These are phyloP conservation scores for Dioctria linearis DNA, from an alignment of 2,888 invertebrate species.

Conservation along the genomic window DNA sequence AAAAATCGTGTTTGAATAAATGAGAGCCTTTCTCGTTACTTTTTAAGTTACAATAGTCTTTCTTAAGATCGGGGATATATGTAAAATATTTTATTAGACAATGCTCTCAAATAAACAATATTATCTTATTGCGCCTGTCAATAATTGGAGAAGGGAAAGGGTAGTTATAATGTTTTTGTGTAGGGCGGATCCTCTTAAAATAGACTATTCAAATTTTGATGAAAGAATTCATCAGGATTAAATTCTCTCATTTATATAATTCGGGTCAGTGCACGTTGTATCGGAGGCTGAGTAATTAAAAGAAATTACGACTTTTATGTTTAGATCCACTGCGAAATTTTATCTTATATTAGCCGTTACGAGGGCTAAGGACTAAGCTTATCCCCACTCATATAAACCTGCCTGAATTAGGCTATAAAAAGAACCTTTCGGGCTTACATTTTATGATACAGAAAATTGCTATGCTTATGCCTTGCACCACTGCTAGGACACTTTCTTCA, in stretches of 20 bases:
- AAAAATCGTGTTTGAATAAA: too few relatives aligned
- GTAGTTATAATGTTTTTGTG: too few relatives aligned
- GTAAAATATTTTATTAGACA: too few relatives aligned
- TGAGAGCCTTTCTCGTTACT: too few relatives aligned
- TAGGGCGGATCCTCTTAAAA: too few relatives aligned
- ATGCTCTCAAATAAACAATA: too few relatives aligned
- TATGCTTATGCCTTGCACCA: conserved; percentile 35
- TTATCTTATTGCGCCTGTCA: too few relatives aligned
- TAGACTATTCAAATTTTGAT: too few relatives aligned
- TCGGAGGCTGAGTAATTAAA: conserved; percentile 45
- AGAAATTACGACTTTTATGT: conserved; percentile 36
- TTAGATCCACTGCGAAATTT: conserved; percentile 13
- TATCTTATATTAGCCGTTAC: conserved; percentile 30
- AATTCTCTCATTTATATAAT: not conserved
- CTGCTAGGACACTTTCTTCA: not conserved
- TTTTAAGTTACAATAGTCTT: too few relatives aligned
- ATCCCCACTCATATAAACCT: conserved; percentile 45
- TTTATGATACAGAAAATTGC: conserved; percentile 52
- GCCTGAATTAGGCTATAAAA: conserved; percentile 44
- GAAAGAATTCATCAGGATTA: too few relatives aligned
- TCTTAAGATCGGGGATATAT: too few relatives aligned
- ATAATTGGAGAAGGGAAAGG: too few relatives aligned
- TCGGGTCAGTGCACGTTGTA: conserved; percentile 38
- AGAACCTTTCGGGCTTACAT: conserved; percentile 49
- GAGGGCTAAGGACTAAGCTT: conserved; percentile 33